Base-by-base conservation (phyloP, 2,797 vertebrate genomes). In the Alcedo atthis region DNA sequence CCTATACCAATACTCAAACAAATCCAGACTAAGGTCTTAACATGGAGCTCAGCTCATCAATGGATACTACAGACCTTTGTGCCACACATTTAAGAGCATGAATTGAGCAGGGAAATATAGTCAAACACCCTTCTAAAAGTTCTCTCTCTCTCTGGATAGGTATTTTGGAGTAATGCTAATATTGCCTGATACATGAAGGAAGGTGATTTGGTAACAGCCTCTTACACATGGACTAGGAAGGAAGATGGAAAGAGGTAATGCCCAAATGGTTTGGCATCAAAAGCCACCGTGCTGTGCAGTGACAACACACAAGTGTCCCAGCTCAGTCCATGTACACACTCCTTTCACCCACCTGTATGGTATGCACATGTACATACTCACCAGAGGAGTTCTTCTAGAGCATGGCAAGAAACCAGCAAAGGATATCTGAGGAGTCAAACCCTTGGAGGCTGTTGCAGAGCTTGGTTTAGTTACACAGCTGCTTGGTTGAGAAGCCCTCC, bases 401-500 rank as follows among this genome's bases (percentile, higher is more conserved):
- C 88, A 92, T 17, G 63, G 59, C 70, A 92, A 93, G 78, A 85
- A 83, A 62, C 22, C 84, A 86, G 81, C 20, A 90, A 90, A 84
- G 84, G 89, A 20, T 76, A 58, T 40, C 33, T 86, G 89, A 86
- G 90, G 25, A 84, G 77, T 62, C 81, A 92, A 58, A 81, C 33
- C 69, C 86, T 71, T 5, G 86, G 62, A 93, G 51, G 78, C 55
- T 75, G 77, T 16, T 93, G 90, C n/a, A 86, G 86, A 90, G n/a
- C 85, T 81, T 54, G 86, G 62, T 61, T 90, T 94, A 93, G 83
- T 64, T 81, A 93, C 74, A 75, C 70, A 81, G 90, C 64, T 93
- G 77, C 74, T 81, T 89, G 62, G 19, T 24, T 75, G 78, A 79
- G 42, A 92, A 78, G 53, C 67, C 40, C 90, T 93, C 69, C 42